Conservation (phyloP, 2,113 vertebrate species). For the Aphelocoma coerulescens region DNA sequence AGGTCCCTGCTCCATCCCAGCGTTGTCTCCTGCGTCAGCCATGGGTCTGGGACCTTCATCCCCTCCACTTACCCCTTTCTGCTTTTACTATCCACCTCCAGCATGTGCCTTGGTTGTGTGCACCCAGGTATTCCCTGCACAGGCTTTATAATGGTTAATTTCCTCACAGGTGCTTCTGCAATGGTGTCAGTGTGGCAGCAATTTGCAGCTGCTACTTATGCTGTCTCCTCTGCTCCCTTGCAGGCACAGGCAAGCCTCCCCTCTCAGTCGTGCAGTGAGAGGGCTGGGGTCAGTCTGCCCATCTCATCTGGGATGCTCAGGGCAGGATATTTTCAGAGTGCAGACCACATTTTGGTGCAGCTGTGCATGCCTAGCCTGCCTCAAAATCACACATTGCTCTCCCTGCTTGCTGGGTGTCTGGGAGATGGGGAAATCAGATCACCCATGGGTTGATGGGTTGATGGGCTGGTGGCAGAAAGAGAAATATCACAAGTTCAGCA, state of each 20-base stretch:
- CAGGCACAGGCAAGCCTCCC: background rate
- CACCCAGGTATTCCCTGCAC: background rate
- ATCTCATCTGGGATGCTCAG: background rate
- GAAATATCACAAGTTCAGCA: background rate
- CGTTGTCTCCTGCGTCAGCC: background rate
- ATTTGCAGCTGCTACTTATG: background rate
- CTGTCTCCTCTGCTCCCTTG: background rate
- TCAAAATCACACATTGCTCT: background rate
- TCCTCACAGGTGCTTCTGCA: background rate
- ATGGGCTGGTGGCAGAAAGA: background rate
- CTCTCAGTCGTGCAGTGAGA: accelerated
- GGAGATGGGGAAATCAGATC: background rate
- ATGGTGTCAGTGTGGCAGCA: background rate
- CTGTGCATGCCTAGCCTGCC: background rate
- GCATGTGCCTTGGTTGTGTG: accelerated
- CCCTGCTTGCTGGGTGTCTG: accelerated
- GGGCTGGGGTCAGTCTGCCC: background rate
- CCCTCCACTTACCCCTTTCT: background rate
- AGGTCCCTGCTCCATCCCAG: accelerated
- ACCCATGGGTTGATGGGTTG: background rate
- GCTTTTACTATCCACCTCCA: background rate
- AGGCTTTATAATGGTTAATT: background rate
- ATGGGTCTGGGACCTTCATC: accelerated
- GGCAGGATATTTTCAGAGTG: background rate
- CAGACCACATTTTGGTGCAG: background rate